Conservation (phyloP, 2,888 invertebrate genomes). For the Autographa pulchrina region DNA sequence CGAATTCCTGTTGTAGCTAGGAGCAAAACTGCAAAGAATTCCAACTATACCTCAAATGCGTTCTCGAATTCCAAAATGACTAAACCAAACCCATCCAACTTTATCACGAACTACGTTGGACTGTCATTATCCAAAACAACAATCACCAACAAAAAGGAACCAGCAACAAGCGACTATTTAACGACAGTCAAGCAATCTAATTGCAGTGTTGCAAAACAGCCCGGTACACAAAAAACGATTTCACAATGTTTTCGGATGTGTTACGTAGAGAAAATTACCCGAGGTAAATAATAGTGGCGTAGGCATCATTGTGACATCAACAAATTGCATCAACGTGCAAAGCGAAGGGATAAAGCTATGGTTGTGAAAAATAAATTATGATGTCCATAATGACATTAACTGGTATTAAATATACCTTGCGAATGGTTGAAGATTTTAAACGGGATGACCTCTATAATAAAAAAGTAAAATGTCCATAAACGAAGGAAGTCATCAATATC, state of each 20-base stretch:
- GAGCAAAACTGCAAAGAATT: not conserved
- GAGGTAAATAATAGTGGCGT: conserved; percentile 63
- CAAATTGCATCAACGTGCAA: conserved; percentile 59
- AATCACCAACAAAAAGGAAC: conserved; percentile 23
- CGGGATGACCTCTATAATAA: not conserved
- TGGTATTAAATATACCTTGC: not conserved
- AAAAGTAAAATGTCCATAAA: not conserved
- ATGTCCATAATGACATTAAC: conserved; percentile 10
- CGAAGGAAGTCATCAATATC: not conserved
- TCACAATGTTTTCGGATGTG: conserved; percentile 70
- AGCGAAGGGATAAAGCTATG: conserved; percentile 46
- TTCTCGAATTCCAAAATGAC: not conserved
- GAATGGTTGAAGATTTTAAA: not conserved
- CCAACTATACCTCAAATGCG: not conserved
- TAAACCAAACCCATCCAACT: not conserved
- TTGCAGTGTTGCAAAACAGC: conserved; percentile 44
- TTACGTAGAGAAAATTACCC: conserved; percentile 67
- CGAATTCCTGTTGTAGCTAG: not conserved
- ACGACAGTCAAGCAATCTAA: conserved; percentile 41
- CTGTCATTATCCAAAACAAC: conserved; percentile 27
- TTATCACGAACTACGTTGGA: not conserved
- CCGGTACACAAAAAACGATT: conserved; percentile 46
- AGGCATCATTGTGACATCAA: conserved; percentile 64
- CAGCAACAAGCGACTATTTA: conserved; percentile 14
- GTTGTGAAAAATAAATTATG: conserved; percentile 57